Conservation (phyloP, 2,113 vertebrate species). For the Cynopterus brachyotis region DNA sequence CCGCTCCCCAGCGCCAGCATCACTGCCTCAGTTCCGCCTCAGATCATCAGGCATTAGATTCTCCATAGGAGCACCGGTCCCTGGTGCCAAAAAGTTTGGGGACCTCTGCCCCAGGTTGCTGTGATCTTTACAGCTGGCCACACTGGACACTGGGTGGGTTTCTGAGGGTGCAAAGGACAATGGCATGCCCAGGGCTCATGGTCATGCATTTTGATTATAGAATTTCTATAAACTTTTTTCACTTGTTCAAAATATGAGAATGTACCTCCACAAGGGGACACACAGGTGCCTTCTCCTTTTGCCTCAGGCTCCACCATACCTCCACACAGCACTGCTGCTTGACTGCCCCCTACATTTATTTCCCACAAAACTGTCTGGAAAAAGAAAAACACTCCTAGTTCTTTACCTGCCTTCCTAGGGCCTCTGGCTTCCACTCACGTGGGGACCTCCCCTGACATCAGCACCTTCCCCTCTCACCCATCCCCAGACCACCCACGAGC, state of each 20-base stretch:
- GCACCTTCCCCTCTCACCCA: no score
- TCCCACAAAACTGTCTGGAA: background rate
- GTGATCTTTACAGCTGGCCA: accelerated
- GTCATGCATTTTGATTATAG: background rate
- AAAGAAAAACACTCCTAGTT: background rate
- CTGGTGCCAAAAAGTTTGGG: no score
- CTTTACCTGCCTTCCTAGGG: background rate
- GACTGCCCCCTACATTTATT: background rate
- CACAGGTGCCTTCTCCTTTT: background rate
- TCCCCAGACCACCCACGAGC: background rate
- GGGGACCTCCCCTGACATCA: no score
- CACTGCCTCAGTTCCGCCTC: no score
- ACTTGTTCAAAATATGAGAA: background rate
- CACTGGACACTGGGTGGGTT: background rate
- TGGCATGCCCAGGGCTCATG: accelerated
- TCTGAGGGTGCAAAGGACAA: background rate
- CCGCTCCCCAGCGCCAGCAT: no score
- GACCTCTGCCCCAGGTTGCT: background rate
- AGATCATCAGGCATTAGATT: no score
- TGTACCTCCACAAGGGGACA: no score
- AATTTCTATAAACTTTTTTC: background rate
- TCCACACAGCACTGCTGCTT: accelerated
- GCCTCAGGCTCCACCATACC: accelerated
- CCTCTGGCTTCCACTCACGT: background rate
- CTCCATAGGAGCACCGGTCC: no score